Evolutionary conservation across 37 sponge, comb jelly and placozoan genomes (phyloP).

Genomic region (Corticium candelabrum): DNA sequence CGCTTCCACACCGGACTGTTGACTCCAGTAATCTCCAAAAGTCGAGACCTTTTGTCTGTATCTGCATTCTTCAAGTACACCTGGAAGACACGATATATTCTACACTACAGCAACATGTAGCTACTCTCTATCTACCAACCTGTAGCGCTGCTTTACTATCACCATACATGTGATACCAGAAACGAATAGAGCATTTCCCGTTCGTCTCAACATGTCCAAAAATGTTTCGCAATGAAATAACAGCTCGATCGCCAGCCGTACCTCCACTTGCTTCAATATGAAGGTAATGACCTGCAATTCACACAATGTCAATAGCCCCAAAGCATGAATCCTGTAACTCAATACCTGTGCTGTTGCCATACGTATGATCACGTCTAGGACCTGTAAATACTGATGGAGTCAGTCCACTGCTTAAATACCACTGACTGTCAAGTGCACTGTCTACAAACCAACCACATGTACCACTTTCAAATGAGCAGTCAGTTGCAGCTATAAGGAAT

Average conservation of each 20-base stretch:
- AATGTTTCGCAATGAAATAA: too few species aligned
- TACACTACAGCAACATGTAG: background rate
- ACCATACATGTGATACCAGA: background rate
- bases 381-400: background rate
- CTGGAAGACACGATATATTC: background rate
- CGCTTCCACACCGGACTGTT: background rate
- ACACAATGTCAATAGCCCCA: background rate
- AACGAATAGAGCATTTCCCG: background rate
- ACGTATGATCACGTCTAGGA: background rate
- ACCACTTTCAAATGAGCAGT: background rate
- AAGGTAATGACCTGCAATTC: background rate
- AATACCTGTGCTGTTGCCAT: background rate
- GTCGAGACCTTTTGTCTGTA: background rate
- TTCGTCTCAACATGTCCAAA: background rate
- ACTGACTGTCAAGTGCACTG: background rate
- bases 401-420: background rate
- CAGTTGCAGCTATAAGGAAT: too few species aligned
- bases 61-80: background rate
- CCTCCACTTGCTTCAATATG: background rate
- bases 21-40: background rate
- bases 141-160: background rate
- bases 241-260: background rate
- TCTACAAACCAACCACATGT: background rate
- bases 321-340: background rate
- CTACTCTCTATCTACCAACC: background rate